A percentile compares a stretch with the other conserved stretches of the same genome.
These are phyloP conservation scores for Melanotaenia boesemani DNA, from an alignment of 2,797 vertebrate species.

Conservation along the genomic window DNA sequence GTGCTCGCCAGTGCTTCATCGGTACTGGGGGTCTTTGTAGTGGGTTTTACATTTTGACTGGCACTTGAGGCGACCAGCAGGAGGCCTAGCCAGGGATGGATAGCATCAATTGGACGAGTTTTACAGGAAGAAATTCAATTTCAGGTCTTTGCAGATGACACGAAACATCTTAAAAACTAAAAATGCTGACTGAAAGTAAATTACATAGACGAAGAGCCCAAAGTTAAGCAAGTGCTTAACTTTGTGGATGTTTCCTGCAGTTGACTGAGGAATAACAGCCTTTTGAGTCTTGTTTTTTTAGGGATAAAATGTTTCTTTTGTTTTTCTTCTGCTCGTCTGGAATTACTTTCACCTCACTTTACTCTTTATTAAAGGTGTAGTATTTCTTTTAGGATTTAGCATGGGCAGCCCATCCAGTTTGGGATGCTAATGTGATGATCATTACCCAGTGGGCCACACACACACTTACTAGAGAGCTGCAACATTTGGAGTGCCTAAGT, in stretches of 20 bases:
- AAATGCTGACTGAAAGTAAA: constrained; percentile 41
- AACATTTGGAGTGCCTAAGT: constrained; percentile 54
- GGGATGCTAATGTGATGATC: constrained; percentile 69
- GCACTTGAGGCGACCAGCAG: constrained; percentile 57
- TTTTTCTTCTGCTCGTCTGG: constrained; percentile 49
- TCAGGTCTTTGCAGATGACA: constrained; percentile 27
- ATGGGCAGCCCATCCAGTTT: constrained; percentile 58
- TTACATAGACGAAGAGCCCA: constrained; percentile 4
- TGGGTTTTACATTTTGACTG: constrained; percentile 62
- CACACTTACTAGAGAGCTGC: constrained; percentile 53
- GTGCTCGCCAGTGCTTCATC: constrained; percentile 38
- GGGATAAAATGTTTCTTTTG: constrained; percentile 39
- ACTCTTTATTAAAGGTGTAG: constrained; percentile 35
- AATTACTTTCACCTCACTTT: constrained; percentile 49
- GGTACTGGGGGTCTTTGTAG: constrained; percentile 52
- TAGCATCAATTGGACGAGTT: constrained; percentile 41
- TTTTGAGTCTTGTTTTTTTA: constrained; percentile 37
- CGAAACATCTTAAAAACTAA: constrained; percentile 16
- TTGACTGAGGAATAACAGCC: constrained; percentile 27
- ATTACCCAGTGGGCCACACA: constrained; percentile 68
- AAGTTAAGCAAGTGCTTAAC: constrained; percentile 1
- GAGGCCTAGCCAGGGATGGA: constrained; percentile 23
- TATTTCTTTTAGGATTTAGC: constrained; percentile 52
- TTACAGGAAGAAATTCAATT: constrained; percentile 23
- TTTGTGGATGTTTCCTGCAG: constrained; percentile 17